A percentile compares a stretch with the other conserved stretches of the same genome.
phyloP scores from a whole-genome alignment of 2,113 vertebrate species.

The Hippopotamus amphibius region DNA sequence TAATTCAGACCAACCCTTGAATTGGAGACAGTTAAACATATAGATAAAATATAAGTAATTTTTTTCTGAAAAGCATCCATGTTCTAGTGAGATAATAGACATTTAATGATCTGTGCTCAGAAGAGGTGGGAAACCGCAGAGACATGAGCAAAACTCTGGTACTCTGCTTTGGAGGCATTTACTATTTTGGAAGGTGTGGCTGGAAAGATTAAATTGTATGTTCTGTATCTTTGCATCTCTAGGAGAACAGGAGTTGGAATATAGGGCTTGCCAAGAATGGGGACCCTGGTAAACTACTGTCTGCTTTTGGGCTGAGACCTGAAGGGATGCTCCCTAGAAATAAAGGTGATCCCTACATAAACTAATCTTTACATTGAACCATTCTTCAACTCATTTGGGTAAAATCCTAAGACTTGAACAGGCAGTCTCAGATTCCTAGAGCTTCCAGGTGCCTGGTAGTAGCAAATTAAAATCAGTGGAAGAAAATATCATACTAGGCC shows the following conservation, averaged over 20 bases:
- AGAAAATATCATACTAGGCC: background rate
- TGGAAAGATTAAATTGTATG: background rate
- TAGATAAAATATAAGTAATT: constrained; percentile 18
- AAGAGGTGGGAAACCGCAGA: background rate
- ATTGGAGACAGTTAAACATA: constrained; percentile 27
- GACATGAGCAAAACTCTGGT: background rate
- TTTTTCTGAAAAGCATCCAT: background rate
- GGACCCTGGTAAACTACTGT: background rate
- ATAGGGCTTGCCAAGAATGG: background rate
- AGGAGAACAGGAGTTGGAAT: background rate
- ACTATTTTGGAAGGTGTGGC: background rate
- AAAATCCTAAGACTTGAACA: background rate
- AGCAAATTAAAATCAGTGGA: constrained; percentile 9
- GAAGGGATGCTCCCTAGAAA: background rate
- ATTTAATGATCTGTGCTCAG: background rate
- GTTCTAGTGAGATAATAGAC: constrained; percentile 49
- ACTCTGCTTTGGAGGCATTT: background rate
- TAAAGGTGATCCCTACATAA: background rate
- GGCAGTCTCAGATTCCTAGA: background rate
- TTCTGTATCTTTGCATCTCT: background rate
- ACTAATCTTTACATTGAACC: background rate
- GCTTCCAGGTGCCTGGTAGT: background rate
- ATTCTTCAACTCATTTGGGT: background rate
- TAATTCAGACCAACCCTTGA: constrained; percentile 2
- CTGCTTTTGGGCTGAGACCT: background rate